Base-by-base conservation (phyloP, 2,797 vertebrate species). In the Mus minutoides region DNA sequence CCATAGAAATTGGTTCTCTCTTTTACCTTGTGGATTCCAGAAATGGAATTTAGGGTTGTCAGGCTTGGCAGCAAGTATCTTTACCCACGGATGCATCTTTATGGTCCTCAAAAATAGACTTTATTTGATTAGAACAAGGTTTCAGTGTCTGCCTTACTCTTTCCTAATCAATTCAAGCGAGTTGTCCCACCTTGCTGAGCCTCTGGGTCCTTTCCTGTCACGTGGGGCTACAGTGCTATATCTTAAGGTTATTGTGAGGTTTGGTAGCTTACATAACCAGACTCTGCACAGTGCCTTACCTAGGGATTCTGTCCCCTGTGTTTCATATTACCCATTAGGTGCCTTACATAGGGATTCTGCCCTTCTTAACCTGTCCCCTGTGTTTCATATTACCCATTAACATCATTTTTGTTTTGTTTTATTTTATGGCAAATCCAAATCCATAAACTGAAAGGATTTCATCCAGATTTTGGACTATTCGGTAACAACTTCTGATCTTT, bases 391-490 rank as follows among this genome's bases (percentile, higher is more conserved):
- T 24, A 43, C 13, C 31, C 46, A 31, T 77, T 31, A 49, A 14
- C 49, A 49, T 49, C 6, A 77, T 75, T 76, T 76, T 67, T 67
- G 6, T 67, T 69, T n/a, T 40, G 3, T 43, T 31, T 86, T n/a
- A 71, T 71, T 90, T 56, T 92, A 73, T 54, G 79, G 49, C 21
- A 71, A 85, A 69, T 84, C 19, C 46, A 75, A 93, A 92, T 69
- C 26, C 37, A 0, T 3, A 40, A 79, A 71, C 85, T 13, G 26
- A 88, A 83, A 4, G 54, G 21, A 40, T 46, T 84, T 97, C 40
- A 82, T 19, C n/a, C 46, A 76, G 73, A 89, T 75, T 46, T 88
- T 92, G 62, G n/a, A 77, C 88, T 86, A n/a, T 88, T 96, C 88
- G 77, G 34, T 58, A 26, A 26, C 0, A 6, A 69, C 58, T 82